Evolutionary conservation across 2,888 invertebrate species (phyloP).

Genomic region (Pseudococcus longispinus): DNA sequence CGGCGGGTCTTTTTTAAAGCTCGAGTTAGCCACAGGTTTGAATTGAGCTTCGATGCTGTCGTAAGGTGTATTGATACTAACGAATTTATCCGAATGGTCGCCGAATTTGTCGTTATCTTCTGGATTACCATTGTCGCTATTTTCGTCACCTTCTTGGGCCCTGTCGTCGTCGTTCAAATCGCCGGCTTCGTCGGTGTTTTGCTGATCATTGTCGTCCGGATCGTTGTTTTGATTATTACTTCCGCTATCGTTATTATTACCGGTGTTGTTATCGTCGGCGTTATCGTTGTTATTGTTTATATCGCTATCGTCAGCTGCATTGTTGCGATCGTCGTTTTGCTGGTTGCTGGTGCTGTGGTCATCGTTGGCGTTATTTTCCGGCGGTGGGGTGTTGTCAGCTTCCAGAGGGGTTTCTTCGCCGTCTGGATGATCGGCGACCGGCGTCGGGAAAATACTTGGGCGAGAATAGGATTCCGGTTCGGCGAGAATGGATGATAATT

Average conservation of each 20-base stretch:
- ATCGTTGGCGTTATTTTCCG: neutral
- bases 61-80: constrained; percentile 38
- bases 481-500: constrained; percentile 7
- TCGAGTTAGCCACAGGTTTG: constrained; percentile 12
- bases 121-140: neutral
- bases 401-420: neutral
- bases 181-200: constrained; percentile 60
- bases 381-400: neutral
- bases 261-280: neutral
- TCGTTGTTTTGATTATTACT: constrained; percentile 39
- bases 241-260: neutral
- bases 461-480: constrained; percentile 20
- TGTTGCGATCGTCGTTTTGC: neutral
- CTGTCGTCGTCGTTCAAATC: constrained; percentile 63
- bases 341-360: neutral
- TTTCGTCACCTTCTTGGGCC: constrained; percentile 59
- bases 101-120: neutral
- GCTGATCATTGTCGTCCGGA: constrained; percentile 58
- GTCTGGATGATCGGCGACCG: neutral
- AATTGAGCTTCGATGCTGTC: constrained; percentile 49
- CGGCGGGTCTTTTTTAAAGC: neutral
- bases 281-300: constrained; percentile 14
- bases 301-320: neutral
- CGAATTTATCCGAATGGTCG: neutral
- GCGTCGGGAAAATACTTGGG: neutral